phyloP scores from a whole-genome alignment of 2,113 vertebrate species.

The Helogale parvula region DNA sequence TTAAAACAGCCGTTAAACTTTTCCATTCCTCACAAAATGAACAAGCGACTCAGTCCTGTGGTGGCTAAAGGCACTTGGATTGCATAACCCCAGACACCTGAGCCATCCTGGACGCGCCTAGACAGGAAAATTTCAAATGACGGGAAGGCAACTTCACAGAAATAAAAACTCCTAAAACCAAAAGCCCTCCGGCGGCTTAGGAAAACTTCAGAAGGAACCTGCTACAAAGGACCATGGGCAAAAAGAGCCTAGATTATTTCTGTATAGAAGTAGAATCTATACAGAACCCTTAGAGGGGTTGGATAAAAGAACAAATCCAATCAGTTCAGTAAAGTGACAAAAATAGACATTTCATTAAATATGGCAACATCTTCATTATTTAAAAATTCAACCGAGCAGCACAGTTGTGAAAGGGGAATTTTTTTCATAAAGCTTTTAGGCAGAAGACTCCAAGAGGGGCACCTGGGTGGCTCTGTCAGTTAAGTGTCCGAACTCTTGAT shows the following conservation, averaged over 20 bases:
- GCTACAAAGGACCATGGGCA: constrained; percentile 7
- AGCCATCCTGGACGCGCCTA: neutral
- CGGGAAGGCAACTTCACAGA: neutral
- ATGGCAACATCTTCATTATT: constrained; percentile 42
- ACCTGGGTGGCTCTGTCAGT: too few species aligned
- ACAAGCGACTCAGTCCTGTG: neutral
- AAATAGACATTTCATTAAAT: constrained; percentile 51
- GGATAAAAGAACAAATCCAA: neutral
- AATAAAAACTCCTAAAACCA: neutral
- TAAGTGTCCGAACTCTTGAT: too few species aligned
- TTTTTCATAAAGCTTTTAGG: neutral
- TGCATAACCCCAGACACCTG: neutral
- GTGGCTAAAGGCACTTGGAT: neutral
- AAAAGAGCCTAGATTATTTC: constrained; percentile 2
- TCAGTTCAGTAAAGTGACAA: constrained; percentile 19
- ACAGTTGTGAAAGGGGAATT: neutral
- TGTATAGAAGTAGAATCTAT: neutral
- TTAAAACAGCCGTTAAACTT: neutral
- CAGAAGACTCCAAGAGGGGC: neutral
- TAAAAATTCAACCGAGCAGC: constrained; percentile 23
- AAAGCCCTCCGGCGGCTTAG: neutral
- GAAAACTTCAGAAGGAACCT: constrained; percentile 19
- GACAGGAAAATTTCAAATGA: neutral
- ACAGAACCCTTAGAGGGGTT: neutral
- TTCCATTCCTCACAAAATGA: neutral